These are phyloP conservation scores for Emmelina monodactyla DNA, from an alignment of 2,888 invertebrate genomes.

Conservation along the genomic window DNA sequence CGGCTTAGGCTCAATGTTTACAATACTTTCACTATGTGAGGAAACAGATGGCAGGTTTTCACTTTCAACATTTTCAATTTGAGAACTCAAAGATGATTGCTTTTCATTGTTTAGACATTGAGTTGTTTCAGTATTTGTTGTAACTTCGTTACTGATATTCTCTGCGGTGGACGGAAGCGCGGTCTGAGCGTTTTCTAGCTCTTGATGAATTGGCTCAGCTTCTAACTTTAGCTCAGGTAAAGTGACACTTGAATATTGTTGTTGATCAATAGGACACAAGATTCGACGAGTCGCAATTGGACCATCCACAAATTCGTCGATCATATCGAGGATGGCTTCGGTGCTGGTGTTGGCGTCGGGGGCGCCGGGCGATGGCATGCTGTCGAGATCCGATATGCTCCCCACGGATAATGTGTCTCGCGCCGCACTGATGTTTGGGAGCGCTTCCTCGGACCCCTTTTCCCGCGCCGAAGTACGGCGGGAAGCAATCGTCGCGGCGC, in stretches of 20 bases:
- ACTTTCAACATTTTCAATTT: too few relatives aligned
- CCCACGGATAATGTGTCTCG: constrained; percentile 44
- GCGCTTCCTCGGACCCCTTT: constrained; percentile 45
- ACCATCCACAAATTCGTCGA: constrained; percentile 58
- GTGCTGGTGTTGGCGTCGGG: constrained; percentile 58
- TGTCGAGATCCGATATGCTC: constrained; percentile 55
- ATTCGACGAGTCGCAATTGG: constrained; percentile 47
- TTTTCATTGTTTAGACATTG: too few relatives aligned
- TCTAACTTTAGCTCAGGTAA: constrained; percentile 12
- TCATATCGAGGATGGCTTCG: constrained; percentile 61
- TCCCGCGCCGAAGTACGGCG: constrained; percentile 64
- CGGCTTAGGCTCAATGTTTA: too few relatives aligned
- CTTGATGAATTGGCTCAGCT: constrained; percentile 15
- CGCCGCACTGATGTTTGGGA: background rate
- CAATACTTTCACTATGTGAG: too few relatives aligned
- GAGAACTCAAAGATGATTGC: too few relatives aligned
- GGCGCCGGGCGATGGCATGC: constrained; percentile 53
- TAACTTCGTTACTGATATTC: too few relatives aligned
- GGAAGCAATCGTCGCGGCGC: constrained; percentile 61
- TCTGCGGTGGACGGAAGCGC: too few relatives aligned
- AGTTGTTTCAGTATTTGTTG: too few relatives aligned
- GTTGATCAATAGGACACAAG: too few relatives aligned
- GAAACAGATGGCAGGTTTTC: too few relatives aligned
- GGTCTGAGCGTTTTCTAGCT: too few relatives aligned
- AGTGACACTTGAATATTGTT: constrained; percentile 17